Evolutionary conservation across 2,888 invertebrate species (phyloP).

Genomic region (Pyrochroa serraticornis): DNA sequence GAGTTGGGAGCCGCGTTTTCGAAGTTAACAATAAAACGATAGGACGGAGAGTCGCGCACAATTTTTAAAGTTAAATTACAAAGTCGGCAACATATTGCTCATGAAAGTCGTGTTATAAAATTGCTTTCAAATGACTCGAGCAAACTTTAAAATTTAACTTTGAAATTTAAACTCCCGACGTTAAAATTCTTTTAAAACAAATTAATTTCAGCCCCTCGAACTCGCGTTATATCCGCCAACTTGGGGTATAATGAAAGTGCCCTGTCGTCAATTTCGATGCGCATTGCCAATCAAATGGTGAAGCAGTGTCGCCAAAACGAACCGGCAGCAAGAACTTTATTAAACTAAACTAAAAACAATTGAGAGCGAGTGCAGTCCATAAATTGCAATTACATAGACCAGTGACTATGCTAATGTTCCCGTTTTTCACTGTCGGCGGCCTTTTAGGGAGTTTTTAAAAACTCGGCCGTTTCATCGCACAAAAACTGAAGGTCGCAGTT

Average conservation of each 20-base stretch:
- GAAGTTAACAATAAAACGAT: too few relatives aligned
- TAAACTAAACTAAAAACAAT: conserved; percentile 20
- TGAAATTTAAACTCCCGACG: conserved; percentile 25
- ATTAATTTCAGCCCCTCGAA: conserved; percentile 18
- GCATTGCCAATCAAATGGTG: too few relatives aligned
- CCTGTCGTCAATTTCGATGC: too few relatives aligned
- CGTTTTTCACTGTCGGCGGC: conserved; percentile 20
- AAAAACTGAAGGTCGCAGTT: too few relatives aligned
- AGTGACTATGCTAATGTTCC: conserved; percentile 37
- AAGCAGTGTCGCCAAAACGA: too few relatives aligned
- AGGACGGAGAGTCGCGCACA: background rate
- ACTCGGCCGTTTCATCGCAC: too few relatives aligned
- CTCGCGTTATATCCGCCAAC: too few relatives aligned
- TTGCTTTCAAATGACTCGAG: conserved; percentile 25
- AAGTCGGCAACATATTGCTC: conserved; percentile 28
- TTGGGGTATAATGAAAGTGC: too few relatives aligned
- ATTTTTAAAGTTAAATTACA: conserved; percentile 30
- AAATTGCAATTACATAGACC: conserved; percentile 40
- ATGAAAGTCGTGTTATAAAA: conserved; percentile 26
- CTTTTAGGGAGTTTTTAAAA: too few relatives aligned
- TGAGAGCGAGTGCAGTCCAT: conserved; percentile 18
- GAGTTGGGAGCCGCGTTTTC: too few relatives aligned
- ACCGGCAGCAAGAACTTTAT: conserved; percentile 10
- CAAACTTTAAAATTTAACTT: conserved; percentile 24
- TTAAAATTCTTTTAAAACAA: conserved; percentile 30